A percentile compares a stretch with the other conserved stretches of the same genome.
phyloP scores from a whole-genome alignment of 1,140 invertebrate genomes.

The Panulirus ornatus region DNA sequence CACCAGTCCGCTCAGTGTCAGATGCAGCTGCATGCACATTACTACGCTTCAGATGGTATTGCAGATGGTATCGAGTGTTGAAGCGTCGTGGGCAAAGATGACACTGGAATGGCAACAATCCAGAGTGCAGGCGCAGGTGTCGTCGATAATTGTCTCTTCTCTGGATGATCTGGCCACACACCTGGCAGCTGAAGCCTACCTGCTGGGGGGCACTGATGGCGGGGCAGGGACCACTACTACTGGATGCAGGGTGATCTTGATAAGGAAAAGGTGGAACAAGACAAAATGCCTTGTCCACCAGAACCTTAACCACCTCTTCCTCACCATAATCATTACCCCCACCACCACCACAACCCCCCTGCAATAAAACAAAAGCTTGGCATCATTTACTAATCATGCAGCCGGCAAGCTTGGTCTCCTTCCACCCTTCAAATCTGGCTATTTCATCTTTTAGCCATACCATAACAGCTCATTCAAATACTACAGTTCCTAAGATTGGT shows the following conservation, averaged over 20 bases:
- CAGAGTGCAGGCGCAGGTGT: conserved; percentile 78
- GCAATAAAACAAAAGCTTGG: conserved; percentile 68
- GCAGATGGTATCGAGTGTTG: conserved; percentile 75
- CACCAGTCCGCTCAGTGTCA: background rate
- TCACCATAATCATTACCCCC: conserved; percentile 52
- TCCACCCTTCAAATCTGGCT: background rate
- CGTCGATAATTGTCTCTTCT: conserved; percentile 63
- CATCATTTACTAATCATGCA: conserved; percentile 55
- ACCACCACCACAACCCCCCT: conserved; percentile 68
- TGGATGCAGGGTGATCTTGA: conserved; percentile 25
- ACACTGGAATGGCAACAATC: conserved; percentile 76
- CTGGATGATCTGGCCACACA: conserved; percentile 64
- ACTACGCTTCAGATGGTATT: conserved; percentile 72
- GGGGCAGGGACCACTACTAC: conserved; percentile 35
- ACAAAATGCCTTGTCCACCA: conserved; percentile 68
- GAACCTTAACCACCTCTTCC: conserved; percentile 61
- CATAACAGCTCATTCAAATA: conserved; percentile 17
- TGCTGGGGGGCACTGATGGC: conserved; percentile 39
- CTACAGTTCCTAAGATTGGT: conserved; percentile 49
- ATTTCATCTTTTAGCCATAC: background rate
- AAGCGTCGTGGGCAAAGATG: conserved; percentile 71
- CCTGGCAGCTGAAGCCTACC: conserved; percentile 61
- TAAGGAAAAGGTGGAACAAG: conserved; percentile 55
- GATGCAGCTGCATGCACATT: conserved; percentile 50
- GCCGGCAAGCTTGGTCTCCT: conserved; percentile 12